These are phyloP conservation scores for Phataginus tetradactyla DNA, from an alignment of 2,797 vertebrate species.

Conservation along the genomic window DNA sequence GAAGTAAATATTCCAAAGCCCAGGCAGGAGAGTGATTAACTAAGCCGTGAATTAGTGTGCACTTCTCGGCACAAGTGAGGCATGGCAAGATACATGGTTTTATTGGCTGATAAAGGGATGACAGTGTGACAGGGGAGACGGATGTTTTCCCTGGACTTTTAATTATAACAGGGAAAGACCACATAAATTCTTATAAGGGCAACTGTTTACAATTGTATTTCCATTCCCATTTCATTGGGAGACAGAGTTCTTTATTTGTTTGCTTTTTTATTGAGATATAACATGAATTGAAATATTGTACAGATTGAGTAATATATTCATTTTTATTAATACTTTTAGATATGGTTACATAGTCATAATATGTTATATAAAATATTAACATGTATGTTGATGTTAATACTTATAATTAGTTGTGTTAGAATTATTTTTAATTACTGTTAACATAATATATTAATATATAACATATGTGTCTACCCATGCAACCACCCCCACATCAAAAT, in stretches of 20 bases:
- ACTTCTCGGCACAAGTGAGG: not conserved
- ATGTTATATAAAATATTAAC: too few relatives aligned
- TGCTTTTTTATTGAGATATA: not conserved
- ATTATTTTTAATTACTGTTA: not conserved
- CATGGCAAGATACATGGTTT: not conserved
- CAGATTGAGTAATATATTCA: not conserved
- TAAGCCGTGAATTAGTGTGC: not conserved
- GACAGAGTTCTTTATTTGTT: not conserved
- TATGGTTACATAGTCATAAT: too few relatives aligned
- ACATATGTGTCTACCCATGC: too few relatives aligned
- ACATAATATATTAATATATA: not conserved
- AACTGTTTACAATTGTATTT: not conserved
- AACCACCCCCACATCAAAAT: not conserved
- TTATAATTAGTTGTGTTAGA: too few relatives aligned
- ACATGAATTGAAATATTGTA: not conserved
- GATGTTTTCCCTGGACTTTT: not conserved
- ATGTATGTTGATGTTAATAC: too few relatives aligned
- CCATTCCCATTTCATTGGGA: not conserved
- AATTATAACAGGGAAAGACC: not conserved
- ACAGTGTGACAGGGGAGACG: not conserved
- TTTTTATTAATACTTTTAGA: not conserved
- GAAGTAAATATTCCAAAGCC: not conserved
- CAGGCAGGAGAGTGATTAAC: not conserved
- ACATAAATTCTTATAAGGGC: not conserved
- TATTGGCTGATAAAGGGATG: slow-evolving; percentile 28